Evolutionary conservation across 2,797 vertebrate genomes (phyloP).

Genomic region (Pangasius mekongensis): DNA sequence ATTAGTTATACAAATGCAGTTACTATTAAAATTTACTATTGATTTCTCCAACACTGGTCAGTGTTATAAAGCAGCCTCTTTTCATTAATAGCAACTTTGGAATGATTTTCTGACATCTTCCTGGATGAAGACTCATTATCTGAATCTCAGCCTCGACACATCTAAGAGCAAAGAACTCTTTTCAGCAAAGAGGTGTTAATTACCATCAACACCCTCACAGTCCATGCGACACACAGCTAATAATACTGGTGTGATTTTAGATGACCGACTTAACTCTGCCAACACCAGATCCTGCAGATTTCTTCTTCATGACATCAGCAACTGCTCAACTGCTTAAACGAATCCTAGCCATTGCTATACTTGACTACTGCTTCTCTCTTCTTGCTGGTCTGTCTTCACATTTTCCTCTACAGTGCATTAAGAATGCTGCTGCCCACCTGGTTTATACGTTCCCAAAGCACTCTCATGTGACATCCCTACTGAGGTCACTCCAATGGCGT

Average conservation of each 20-base stretch:
- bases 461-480: background rate
- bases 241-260: background rate
- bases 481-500: background rate
- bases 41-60: background rate
- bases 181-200: background rate
- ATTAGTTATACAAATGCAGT: background rate
- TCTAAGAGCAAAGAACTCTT: background rate
- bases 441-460: background rate
- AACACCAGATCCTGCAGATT: background rate
- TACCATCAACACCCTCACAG: background rate
- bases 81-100: background rate
- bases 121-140: background rate
- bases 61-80: background rate
- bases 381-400: background rate
- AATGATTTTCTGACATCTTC: background rate
- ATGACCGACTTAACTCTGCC: background rate
- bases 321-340: background rate
- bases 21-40: background rate
- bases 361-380: background rate
- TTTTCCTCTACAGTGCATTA: background rate
- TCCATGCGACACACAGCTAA: background rate
- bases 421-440: background rate
- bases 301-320: background rate
- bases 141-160: background rate
- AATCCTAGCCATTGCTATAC: background rate